Evolutionary conservation across 1,140 invertebrate species (phyloP).

Genomic region (Trissolcus basalis): DNA sequence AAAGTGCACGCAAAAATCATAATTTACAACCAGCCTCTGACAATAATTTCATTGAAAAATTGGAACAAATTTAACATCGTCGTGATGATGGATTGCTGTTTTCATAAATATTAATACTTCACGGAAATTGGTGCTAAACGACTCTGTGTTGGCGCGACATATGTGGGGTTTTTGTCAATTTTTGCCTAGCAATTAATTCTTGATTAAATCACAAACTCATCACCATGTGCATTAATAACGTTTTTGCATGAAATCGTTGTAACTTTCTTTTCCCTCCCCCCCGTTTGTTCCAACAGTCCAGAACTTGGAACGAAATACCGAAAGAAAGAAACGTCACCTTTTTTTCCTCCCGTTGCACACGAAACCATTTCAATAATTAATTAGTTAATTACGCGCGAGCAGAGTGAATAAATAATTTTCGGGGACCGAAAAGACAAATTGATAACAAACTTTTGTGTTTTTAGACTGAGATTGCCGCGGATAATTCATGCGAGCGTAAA

Average conservation of each 20-base stretch:
- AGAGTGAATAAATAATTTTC: constrained; percentile 7
- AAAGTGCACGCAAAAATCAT: no score
- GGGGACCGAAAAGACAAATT: not conserved
- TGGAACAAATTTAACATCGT: constrained; percentile 2
- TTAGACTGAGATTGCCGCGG: constrained; percentile 12
- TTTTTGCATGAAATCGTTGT: not conserved
- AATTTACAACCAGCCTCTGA: no score
- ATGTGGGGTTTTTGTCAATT: constrained; percentile 69
- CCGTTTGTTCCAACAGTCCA: no score
- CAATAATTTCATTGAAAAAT: constrained; percentile 7
- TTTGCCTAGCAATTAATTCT: constrained; percentile 35
- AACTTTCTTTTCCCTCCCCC: constrained; percentile 15
- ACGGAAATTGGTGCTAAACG: constrained; percentile 66
- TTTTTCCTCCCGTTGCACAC: no score
- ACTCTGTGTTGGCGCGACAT: constrained; percentile 70
- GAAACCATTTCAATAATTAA: constrained; percentile 1
- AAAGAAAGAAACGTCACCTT: no score
- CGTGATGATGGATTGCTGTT: constrained; percentile 18
- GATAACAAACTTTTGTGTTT: constrained; percentile 12
- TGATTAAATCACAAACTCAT: constrained; percentile 35
- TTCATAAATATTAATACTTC: constrained; percentile 38
- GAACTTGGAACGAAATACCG: no score
- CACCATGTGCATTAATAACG: constrained; percentile 5
- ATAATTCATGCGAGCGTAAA: constrained; percentile 30
- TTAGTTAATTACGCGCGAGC: constrained; percentile 11